Evolutionary conservation across 2,888 invertebrate genomes (phyloP).

Genomic region (Microplitis deprimator): DNA sequence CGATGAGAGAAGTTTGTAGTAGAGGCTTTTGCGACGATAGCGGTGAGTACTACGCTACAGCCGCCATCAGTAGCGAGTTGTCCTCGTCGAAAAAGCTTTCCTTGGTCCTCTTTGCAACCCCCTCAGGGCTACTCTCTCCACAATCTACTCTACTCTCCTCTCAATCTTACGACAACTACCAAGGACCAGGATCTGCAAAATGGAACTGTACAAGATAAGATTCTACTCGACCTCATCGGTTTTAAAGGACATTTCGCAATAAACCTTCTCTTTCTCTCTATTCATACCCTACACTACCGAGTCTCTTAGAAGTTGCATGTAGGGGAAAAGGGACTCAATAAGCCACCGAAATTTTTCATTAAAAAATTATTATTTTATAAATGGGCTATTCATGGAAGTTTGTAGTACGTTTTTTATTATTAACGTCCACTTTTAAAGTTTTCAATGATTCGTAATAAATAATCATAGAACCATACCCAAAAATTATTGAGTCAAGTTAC

Average conservation of each 20-base stretch:
- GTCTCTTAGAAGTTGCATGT: neutral
- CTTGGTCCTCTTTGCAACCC: constrained; percentile 13
- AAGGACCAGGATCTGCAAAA: constrained; percentile 51
- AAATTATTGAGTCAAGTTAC: no score
- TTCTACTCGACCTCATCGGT: constrained; percentile 51
- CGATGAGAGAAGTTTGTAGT: neutral
- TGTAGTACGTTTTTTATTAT: neutral
- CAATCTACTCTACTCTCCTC: constrained; percentile 33
- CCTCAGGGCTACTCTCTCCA: neutral
- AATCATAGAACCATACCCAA: no score
- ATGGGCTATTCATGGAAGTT: neutral
- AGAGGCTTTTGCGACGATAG: constrained; percentile 47
- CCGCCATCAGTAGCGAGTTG: constrained; percentile 1
- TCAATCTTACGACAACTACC: constrained; percentile 17
- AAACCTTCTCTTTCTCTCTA: constrained; percentile 16
- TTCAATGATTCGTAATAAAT: neutral
- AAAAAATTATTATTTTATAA: neutral
- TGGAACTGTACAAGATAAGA: constrained; percentile 52
- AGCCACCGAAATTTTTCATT: neutral
- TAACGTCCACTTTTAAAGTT: neutral
- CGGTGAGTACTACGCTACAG: constrained; percentile 39
- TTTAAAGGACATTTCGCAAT: constrained; percentile 44
- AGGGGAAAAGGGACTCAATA: neutral
- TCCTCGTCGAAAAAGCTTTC: constrained; percentile 34
- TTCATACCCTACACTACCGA: neutral